Conservation (phyloP, 2,888 invertebrate species). For the Lagria hirta region DNA sequence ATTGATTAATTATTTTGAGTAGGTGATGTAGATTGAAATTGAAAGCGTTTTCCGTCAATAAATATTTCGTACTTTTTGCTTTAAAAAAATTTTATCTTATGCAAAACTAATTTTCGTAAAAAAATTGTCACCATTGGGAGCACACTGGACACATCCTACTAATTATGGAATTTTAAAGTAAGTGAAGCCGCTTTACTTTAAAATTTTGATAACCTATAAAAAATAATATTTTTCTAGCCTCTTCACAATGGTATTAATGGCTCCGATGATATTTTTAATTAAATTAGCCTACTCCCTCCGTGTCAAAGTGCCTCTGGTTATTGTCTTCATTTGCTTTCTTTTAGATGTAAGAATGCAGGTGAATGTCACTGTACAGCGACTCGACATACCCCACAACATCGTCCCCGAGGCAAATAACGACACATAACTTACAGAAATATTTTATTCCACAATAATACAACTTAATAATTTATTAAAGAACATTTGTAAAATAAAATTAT, state of each 20-base stretch:
- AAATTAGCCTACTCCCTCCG: constrained; percentile 72
- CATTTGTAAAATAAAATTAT: constrained; percentile 14
- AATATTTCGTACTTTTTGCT: too few relatives aligned
- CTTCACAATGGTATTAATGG: constrained; percentile 5
- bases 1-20: too few relatives aligned
- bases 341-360: constrained; percentile 69
- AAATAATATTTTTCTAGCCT: background rate
- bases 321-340: constrained; percentile 66
- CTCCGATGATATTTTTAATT: constrained; percentile 63
- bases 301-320: constrained; percentile 66
- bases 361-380: constrained; percentile 64
- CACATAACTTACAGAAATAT: constrained; percentile 18
- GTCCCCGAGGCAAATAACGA: constrained; percentile 1
- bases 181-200: too few relatives aligned
- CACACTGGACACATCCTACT: too few relatives aligned
- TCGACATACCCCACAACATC: constrained; percentile 34
- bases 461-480: constrained; percentile 3
- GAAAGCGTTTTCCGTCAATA: too few relatives aligned
- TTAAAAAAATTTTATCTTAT: too few relatives aligned
- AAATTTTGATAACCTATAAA: background rate
- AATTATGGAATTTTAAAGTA: too few relatives aligned
- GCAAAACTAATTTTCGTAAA: too few relatives aligned
- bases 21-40: too few relatives aligned
- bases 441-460: constrained; percentile 18
- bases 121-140: too few relatives aligned